Base-by-base conservation (phyloP, 2,113 vertebrate genomes). In the Podarcis muralis region DNA sequence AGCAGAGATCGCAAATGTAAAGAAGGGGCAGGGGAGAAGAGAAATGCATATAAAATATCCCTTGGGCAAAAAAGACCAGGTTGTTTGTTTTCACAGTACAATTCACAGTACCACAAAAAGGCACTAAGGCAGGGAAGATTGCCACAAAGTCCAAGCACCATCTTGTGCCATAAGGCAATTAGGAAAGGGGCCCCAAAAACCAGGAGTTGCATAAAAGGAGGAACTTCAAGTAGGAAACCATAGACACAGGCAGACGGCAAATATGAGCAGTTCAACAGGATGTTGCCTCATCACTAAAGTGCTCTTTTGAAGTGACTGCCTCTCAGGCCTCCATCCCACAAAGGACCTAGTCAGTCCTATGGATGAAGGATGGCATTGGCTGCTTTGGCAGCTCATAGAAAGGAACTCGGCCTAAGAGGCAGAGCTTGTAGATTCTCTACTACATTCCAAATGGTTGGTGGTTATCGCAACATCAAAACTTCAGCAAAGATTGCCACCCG, bases 81-180 rank as follows among this genome's bases (percentile, higher is more conserved):
- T 6, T 62, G 18, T 62, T 88, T 2, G 0, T 82, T 86, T 96
- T 96, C 95, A 96, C 95, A 96, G 94, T 95, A 93, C 87, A 85
- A 89, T 90, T 88, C 83, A 82, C 89, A 92, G 93, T 0, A 0
- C 59, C 81, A 84, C 71, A 84, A 4, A 20, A 90, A 87, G 57
- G 48, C 91, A 91, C 79, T 0, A 0, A 71, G 87, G 90, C 11
- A 74, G 72, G 86, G 87, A 66, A 68, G 0, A 6, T 5, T 53
- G 88, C 84, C 79, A 75, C 15, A 43, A 83, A 68, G 37, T 72
- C 25, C 15, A 83, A 90, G 89, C 89, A 82, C 89, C 65, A 62
- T 62, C 75, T 84, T 77, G 30, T 20, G 74, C 80, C 65, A 79
- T 72, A 71, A 62, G 80, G 65, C 81, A 87, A 87, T 16, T 43